Conservation (phyloP, 2,888 invertebrate genomes). For the Smittia sp. region DNA sequence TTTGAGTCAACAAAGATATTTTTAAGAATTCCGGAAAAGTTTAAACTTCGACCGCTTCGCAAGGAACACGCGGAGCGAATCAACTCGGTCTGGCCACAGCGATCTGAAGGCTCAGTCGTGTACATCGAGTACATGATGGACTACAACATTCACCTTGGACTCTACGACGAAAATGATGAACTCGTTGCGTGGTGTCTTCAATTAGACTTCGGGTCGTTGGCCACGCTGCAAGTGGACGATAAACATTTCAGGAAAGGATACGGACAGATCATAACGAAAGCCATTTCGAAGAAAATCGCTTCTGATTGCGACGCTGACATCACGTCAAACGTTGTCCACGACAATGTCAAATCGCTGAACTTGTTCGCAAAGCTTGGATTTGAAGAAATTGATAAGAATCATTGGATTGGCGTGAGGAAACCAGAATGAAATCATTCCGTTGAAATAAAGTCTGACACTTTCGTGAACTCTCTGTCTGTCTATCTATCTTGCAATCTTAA, state of each 20-base stretch:
- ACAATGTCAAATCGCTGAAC: constrained; percentile 45
- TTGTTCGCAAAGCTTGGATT: constrained; percentile 47
- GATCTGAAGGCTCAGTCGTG: constrained; percentile 47
- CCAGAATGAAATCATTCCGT: too few relatives aligned
- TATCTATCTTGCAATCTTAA: too few relatives aligned
- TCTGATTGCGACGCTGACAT: constrained; percentile 46
- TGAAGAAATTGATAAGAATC: constrained; percentile 43
- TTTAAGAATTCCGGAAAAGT: constrained; percentile 35
- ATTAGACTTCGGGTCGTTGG: constrained; percentile 45
- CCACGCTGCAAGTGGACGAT: constrained; percentile 47
- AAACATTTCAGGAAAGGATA: constrained; percentile 46
- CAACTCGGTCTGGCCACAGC: constrained; percentile 49
- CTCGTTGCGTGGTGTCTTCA: constrained; percentile 51
- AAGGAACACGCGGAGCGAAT: constrained; percentile 46
- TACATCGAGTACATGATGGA: constrained; percentile 48
- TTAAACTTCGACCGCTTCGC: constrained; percentile 34
- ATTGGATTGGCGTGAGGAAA: constrained; percentile 10
- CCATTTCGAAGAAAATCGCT: constrained; percentile 46
- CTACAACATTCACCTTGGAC: constrained; percentile 47
- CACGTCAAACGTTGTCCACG: constrained; percentile 45
- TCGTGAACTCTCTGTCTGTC: too few relatives aligned
- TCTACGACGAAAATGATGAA: constrained; percentile 46
- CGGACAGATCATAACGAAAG: constrained; percentile 45
- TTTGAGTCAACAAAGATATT: too few relatives aligned
- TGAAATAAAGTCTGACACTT: too few relatives aligned